A percentile compares a stretch with the other conserved stretches of the same genome.
phyloP scores from a whole-genome alignment of 2,888 invertebrate genomes.

The Dorcus hopei region DNA sequence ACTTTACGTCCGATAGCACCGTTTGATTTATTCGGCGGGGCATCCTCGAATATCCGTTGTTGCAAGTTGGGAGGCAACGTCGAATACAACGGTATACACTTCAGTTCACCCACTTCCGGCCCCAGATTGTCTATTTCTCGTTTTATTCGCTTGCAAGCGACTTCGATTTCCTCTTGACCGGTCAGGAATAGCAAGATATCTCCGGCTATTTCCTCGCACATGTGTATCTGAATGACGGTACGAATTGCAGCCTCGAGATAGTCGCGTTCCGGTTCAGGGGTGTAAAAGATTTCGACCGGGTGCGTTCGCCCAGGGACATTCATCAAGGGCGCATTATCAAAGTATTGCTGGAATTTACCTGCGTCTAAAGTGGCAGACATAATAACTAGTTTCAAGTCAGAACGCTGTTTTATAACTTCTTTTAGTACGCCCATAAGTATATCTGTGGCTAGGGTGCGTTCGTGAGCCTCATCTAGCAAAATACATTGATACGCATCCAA shows the following conservation, averaged over 20 bases:
- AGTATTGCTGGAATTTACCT: constrained; percentile 98
- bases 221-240: constrained; percentile 93
- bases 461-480: constrained; percentile 97
- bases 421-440: constrained; percentile 98
- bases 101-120: constrained; percentile 93
- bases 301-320: constrained; percentile 96
- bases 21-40: constrained; percentile 83
- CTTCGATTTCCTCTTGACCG: constrained; percentile 94
- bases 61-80: constrained; percentile 96
- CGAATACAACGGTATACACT: constrained; percentile 98
- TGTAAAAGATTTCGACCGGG: constrained; percentile 98
- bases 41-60: constrained; percentile 94
- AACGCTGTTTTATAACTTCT: constrained; percentile 90
- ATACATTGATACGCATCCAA: constrained; percentile 94
- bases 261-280: constrained; percentile 96
- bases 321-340: constrained; percentile 97
- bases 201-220: constrained; percentile 89
- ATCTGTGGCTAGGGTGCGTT: constrained; percentile 96
- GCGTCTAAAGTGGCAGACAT: constrained; percentile 99
- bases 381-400: constrained; percentile 93
- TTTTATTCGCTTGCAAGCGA: constrained; percentile 96
- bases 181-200: constrained; percentile 82
- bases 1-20: constrained; percentile 76
- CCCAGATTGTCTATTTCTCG: constrained; percentile 91
- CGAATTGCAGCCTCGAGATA: constrained; percentile 98